Evolutionary conservation across 1,140 invertebrate genomes (phyloP), one percentile per base, ranked within the genome.

Genomic region (Panulirus ornatus): DNA sequence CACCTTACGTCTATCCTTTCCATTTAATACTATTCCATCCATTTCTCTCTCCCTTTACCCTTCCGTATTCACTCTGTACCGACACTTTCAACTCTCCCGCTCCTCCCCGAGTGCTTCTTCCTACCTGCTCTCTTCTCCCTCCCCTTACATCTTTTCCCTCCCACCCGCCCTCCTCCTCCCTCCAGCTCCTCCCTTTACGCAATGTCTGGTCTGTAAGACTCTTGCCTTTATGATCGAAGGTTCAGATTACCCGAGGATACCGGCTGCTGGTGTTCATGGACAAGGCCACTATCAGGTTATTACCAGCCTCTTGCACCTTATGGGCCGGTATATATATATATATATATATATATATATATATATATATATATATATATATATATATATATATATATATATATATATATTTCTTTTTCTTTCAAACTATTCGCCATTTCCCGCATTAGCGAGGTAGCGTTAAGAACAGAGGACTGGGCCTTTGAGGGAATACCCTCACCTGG

Each of bases 321-420:
- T 71, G 6, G 34, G 27, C 34, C n/a, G n/a, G n/a, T 76, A 76
- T 76, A 9, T 40, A 36, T 75, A 36, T 38, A 42, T 75, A 38
- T 36, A 75, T 75, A 22, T 75, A 75, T 75, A 22, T 75, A 75
- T 75, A 36, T 36, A 75, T 36, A 36, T 75, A 75, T 75, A 36
- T 75, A 75, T 75, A 36, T 36, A 75, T 36, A 22, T 38, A 75
- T 36, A 36, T 73, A 73, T 73, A 36, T 73, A 34, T 30, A 36
- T 73, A 73, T 73, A 36, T 73, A 73, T 73, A 22, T 73, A 73
- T 73, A 36, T 73, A 36, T 73, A 73, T 36, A 36, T 38, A 73
- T 73, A 36, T 71, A 71, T 71, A 36, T 14, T 16, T 71, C 0
- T 22, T 73, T 30, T 36, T 0, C 34, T 16, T 58, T 73, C 16